These are phyloP conservation scores for Pontoporia blainvillei DNA, from an alignment of 2,113 vertebrate genomes.

Conservation along the genomic window DNA sequence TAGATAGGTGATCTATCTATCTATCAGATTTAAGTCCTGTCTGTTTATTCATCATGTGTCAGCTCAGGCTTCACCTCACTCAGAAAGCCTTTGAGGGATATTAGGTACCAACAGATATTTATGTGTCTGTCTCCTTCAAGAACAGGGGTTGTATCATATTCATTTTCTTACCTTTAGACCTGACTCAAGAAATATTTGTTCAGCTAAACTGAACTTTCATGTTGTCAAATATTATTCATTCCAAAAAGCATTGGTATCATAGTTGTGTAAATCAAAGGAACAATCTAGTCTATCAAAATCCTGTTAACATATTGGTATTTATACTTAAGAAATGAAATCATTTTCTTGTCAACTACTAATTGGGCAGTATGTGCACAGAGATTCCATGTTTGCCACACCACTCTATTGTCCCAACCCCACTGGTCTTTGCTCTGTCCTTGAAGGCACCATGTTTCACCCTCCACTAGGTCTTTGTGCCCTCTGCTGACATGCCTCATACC, in stretches of 20 bases:
- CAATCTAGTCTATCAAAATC: background rate
- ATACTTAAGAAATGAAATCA: background rate
- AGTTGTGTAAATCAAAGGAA: background rate
- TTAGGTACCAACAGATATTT: background rate
- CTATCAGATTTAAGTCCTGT: background rate
- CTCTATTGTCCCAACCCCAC: rapidly evolving
- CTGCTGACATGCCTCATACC: background rate
- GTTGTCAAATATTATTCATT: background rate
- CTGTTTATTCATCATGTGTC: background rate
- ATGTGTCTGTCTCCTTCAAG: background rate
- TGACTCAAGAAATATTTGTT: background rate
- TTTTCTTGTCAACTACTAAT: background rate
- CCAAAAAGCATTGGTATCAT: background rate
- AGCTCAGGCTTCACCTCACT: background rate
- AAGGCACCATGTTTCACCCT: background rate
- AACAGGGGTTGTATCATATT: background rate
- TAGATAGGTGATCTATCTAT: too few relatives aligned
- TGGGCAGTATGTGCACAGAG: background rate
- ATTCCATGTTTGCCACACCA: rapidly evolving
- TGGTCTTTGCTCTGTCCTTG: background rate
- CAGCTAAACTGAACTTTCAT: background rate
- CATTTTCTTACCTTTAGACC: background rate
- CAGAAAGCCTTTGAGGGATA: background rate
- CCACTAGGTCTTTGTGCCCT: background rate
- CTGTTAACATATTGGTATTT: background rate